Conservation (phyloP, 2,797 vertebrate genomes). For the Valencia hispanica region DNA sequence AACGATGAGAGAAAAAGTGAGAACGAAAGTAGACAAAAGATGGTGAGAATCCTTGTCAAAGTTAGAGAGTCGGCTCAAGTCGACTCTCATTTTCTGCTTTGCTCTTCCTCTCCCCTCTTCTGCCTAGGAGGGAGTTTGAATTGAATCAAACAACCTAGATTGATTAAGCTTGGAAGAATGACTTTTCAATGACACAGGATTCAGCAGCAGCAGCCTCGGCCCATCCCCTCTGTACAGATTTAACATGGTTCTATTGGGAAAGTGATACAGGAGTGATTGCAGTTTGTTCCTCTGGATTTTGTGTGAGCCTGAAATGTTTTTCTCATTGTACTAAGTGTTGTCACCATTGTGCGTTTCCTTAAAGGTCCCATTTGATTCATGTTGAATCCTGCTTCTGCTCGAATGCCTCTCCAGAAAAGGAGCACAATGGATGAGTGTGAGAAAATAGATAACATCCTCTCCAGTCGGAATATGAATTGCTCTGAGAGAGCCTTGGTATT, state of each 20-base stretch:
- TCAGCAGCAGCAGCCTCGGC: conserved; percentile 52
- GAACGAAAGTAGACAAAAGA: conserved; percentile 52
- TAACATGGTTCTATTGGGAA: conserved; percentile 65
- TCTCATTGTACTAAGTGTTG: conserved; percentile 32
- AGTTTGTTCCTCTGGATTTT: conserved; percentile 51
- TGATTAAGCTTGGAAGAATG: conserved; percentile 78
- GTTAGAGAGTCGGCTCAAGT: conserved; percentile 66
- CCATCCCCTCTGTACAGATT: conserved; percentile 65
- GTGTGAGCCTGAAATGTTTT: conserved; percentile 39
- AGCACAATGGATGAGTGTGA: conserved; percentile 64
- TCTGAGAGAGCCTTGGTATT: conserved; percentile 67
- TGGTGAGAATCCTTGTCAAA: conserved; percentile 64
- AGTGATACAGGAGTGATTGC: conserved; percentile 60
- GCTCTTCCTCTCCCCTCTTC: conserved; percentile 43
- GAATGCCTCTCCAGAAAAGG: conserved; percentile 45
- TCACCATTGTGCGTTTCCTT: conserved; percentile 50
- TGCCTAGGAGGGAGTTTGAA: conserved; percentile 70
- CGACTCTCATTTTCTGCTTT: conserved; percentile 60
- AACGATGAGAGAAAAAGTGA: conserved; percentile 37
- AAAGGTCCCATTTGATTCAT: conserved; percentile 61
- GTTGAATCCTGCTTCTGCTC: conserved; percentile 55
- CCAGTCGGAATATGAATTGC: conserved; percentile 74
- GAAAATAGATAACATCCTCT: conserved; percentile 74
- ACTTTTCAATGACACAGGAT: conserved; percentile 73
- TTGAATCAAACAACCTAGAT: conserved; percentile 77